Conservation (phyloP, 1,140 invertebrate genomes). For the Lepidurus couesii region DNA sequence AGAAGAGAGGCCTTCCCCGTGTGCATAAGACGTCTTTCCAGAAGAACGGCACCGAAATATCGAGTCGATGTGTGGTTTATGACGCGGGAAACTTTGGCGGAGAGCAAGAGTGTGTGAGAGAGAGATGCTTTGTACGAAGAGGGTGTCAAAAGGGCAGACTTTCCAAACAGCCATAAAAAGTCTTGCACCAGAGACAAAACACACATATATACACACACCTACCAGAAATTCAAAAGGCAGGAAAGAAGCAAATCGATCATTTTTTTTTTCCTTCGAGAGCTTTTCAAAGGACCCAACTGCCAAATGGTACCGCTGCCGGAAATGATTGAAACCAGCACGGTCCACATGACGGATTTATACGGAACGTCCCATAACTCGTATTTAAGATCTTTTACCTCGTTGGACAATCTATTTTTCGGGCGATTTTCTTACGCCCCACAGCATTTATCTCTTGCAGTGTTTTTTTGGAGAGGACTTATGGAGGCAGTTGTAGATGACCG, state of each 20-base stretch:
- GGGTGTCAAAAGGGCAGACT: neutral
- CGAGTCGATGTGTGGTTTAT: neutral
- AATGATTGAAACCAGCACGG: neutral
- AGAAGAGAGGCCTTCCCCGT: neutral
- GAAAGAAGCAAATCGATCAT: conserved; percentile 2
- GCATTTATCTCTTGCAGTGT: neutral
- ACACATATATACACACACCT: neutral
- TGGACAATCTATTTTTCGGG: neutral
- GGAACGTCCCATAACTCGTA: neutral
- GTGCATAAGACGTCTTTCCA: conserved; percentile 9
- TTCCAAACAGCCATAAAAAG: neutral
- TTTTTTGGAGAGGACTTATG: neutral
- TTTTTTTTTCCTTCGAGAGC: neutral
- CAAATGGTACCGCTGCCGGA: neutral
- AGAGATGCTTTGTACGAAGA: neutral
- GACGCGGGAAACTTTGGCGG: neutral
- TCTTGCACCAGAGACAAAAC: neutral
- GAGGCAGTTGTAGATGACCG: neutral
- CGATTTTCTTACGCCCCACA: neutral
- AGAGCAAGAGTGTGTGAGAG: neutral
- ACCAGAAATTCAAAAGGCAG: neutral
- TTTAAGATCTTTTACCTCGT: too few relatives aligned
- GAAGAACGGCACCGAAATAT: neutral
- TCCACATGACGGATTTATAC: neutral
- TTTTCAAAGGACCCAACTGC: neutral